Percentiles rank a stretch among this genome's conserved stretches.
phyloP scores from a whole-genome alignment of 2,113 vertebrate genomes.

The Etheostoma cragini region DNA sequence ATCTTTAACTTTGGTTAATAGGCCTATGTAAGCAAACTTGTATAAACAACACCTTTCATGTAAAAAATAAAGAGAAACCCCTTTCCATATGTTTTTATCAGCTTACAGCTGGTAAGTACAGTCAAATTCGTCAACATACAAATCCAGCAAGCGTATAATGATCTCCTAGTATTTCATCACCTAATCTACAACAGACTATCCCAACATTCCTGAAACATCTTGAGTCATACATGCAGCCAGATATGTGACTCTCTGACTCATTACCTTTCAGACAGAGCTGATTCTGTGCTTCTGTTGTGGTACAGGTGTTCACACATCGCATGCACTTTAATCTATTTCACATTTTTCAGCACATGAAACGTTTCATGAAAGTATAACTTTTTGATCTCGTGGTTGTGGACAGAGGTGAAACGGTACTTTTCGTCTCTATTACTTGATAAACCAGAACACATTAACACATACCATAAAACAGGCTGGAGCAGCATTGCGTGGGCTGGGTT shows the following conservation, averaged over 20 bases:
- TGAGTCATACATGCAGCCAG: background rate
- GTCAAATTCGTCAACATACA: background rate
- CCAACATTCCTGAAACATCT: background rate
- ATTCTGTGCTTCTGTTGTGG: no score
- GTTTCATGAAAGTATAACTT: background rate
- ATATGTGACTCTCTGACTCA: background rate
- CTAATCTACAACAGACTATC: background rate
- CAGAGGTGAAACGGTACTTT: background rate
- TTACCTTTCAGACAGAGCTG: background rate
- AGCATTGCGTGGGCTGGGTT: background rate
- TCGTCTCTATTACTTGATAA: background rate
- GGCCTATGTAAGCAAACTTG: background rate
- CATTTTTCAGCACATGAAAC: background rate
- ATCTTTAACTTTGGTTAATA: constrained; percentile 13
- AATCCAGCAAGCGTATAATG: background rate
- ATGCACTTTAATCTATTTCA: background rate
- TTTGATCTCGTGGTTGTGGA: background rate
- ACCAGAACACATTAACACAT: background rate
- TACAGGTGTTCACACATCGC: background rate
- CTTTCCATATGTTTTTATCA: background rate
- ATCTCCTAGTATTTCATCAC: background rate
- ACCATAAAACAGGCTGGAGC: background rate
- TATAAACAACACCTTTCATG: background rate
- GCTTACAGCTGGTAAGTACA: constrained; percentile 2
- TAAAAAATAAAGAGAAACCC: constrained; percentile 6